Base-by-base conservation (phyloP, 2,797 vertebrate genomes). In the Leucoraja ocellata region DNA sequence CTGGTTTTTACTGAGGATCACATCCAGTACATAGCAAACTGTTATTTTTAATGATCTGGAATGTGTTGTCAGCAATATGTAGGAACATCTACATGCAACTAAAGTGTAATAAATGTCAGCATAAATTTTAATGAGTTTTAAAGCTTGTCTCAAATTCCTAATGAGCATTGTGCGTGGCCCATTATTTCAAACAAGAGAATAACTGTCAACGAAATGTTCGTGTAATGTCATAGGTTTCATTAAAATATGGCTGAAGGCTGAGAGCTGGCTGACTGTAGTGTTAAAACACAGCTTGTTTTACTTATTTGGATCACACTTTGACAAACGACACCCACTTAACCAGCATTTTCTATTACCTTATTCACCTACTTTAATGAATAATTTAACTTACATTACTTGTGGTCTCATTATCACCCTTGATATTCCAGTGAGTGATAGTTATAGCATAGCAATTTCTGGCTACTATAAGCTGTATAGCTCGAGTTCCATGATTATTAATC, bases 361-460 rank as follows among this genome's bases (percentile, higher is more conserved):
- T 97, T 96, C 96, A 96, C 96, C 95, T 96, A 96, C 95, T 96
- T 94, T 94, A 96, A 96, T 97, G 96, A 97, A 97, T 97, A 96
- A 97, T 97, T 95, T 95, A 97, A 95, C 94, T 95, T 93, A 93
- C 94, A 95, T 96, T 95, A 94, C 94, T 95, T 94, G 95, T 95
- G 94, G 94, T 93, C 95, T 97, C 94, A 95, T 97, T 97, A 97
- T 96, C 95, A 95, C 95, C 93, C 61, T 74, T 74, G 54, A 84
- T 94, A 93, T 96, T 95, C 94, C 94, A 95, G 95, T 95, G 96
- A 96, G 95, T 95, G 96, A 96, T 96, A 95, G 95, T 97, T 96
- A 95, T 63, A 94, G 94, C 94, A 18, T 79, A 94, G 94, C 68
- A 94, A 96, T 97, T 97, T 96, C 97, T 97, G 94, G 95, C 95